Evolutionary conservation across 2,888 invertebrate genomes (phyloP), one percentile per base, ranked within the genome.

Genomic region (Flabesymbios commensalis): DNA sequence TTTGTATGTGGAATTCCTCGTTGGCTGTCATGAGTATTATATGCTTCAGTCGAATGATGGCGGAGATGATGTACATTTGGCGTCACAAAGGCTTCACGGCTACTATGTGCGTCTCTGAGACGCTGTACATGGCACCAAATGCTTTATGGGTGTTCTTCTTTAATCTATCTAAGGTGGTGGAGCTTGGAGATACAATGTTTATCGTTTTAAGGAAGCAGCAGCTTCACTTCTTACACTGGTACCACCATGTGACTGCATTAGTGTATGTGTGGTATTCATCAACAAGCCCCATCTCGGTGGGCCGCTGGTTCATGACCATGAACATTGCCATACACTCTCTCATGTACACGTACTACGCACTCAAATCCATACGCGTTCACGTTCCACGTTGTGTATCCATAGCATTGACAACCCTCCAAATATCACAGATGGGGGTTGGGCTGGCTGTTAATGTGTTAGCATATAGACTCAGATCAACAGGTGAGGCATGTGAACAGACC

Each of bases 121-220:
- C 78, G 61, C 75, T 71, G 58, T 65, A 76, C 57, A n/a, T n/a
- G n/a, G n/a, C n/a, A n/a, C 90, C 91, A 75, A 91, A 93, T 70
- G 95, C 95, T 7, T 96, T 96, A 84, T 98, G 98, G 98, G 93
- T 95, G 70, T 93, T 90, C 89, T 89, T 95, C 88, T 99, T 99
- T 85, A 94, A 95, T 43, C 86, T 97, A 69, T 95, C 95, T 68
- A 98, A 98, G 85, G 88, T 96, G 60, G 94, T 95, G 0, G 98
- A 98, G 84, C 87, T 98, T 48, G 95, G 84, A 1, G 84, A 84
- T 66, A 84, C 84, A 1, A 66, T 83, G 36, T 84, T 84, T 70
- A 82, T 83, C 48, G 78, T 83, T n/a, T 69, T 82, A 14, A 72
- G 85, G 24, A 85, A 85, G 63, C 81, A 83, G 63, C 83, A 79